Evolutionary conservation across 2,888 invertebrate genomes (phyloP), one percentile per base, ranked within the genome.

Genomic region (Seira ritae): DNA sequence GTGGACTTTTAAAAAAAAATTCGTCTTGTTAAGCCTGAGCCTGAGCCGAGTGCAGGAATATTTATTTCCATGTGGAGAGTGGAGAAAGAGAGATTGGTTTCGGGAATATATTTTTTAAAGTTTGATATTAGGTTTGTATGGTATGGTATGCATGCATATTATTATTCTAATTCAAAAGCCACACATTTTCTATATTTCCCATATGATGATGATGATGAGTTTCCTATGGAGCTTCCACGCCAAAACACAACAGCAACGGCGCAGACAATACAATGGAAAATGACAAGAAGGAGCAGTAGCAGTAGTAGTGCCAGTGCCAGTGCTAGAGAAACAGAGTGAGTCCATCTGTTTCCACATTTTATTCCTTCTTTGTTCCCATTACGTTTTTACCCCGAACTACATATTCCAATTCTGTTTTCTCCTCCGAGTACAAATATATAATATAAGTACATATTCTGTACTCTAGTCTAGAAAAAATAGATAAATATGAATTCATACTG

Each of bases 1-100:
- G 66, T 66, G 15, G n/a, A n/a, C n/a, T n/a, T n/a, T n/a, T n/a
- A n/a, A n/a, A n/a, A n/a, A n/a, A n/a, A n/a, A n/a, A n/a, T n/a
- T n/a, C n/a, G n/a, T n/a, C n/a, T n/a, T n/a, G n/a, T n/a, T n/a
- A n/a, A n/a, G n/a, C n/a, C n/a, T n/a, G n/a, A n/a, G n/a, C n/a
- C n/a, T 67, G 31, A 66, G 31, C n/a, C 17, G 23, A 68, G 31
- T 31, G 12, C 50, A 50, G 17, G 17, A 50, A n/a, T n/a, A n/a
- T n/a, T n/a, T n/a, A 50, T 50, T 50, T 50, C 50, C 50, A 15
- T 50, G 68, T 19, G 42, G 68, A 17, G 24, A 42, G 19, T 31
- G n/a, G 23, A 66, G 66, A 66, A n/a, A n/a, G n/a, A 66, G 23
- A 20, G 22, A 37, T 68, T 68, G 12, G 68, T 23, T 66, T 20